Evolutionary conservation across 2,113 vertebrate species (phyloP), one percentile per base, ranked within the genome.

Genomic region (Thomomys bottae): DNA sequence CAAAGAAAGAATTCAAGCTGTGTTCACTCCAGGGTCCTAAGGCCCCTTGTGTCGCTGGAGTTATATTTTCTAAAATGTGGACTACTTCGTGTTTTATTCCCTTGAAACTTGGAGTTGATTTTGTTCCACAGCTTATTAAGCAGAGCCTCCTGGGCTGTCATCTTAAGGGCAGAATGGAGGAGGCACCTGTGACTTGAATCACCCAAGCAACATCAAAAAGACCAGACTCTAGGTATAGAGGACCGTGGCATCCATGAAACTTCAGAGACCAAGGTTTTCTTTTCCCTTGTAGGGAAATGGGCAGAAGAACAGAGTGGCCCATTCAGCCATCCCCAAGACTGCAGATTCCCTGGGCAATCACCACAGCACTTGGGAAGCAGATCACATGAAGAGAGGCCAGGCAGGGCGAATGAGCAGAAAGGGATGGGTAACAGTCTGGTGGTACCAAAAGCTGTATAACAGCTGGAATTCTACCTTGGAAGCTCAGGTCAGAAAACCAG

Each of bases 351-450:
- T 18, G 49, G 36, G 40, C 30, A 14, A 32, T 30, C 24, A 5
- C 54, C 6, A 2, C 4, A 14, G 23, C 6, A 12, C 68, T 8
- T 57, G 66, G 70, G 71, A 4, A 24, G 84, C 78, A 42, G 7
- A 32, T 21, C 45, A 20, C 1, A 38, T 34, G 26, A 0, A 36
- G 3, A 1, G 34, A 70, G 23, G 42, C 26, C 11, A n/a, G 70
- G 15, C 32, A 2, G 0, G 3, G 3, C 34, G 34, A 30, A 42
- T 21, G 57, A 38, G 9, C 1, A 0, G 59, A 77, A 23, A 23
- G 36, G 17, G 61, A 9, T 14, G 63, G 34, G 8, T 4, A 32
- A 36, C 63, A n/a, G 15, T 63, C 71, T 36, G 15, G 28, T 14
- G 0, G 6, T n/a, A 23, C 67, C 42, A 64, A 20, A 11, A 61